A percentile compares a stretch with the other conserved stretches of the same genome.
These are phyloP conservation scores for Sarcophaga carnaria DNA, from an alignment of 2,888 invertebrate species.

Conservation along the genomic window DNA sequence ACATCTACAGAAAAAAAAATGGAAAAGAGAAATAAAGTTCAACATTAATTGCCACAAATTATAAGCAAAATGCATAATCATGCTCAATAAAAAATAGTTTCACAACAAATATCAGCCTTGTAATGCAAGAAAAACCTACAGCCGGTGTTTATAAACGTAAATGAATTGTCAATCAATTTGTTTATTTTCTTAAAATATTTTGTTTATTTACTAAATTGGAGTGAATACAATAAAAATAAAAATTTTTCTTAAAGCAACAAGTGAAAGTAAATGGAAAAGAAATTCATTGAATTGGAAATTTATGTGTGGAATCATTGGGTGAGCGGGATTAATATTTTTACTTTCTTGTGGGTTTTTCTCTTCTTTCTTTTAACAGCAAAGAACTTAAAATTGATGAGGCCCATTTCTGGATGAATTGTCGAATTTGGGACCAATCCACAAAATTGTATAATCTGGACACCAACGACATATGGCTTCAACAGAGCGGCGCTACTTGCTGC, in stretches of 20 bases:
- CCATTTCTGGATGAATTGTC: too few species aligned
- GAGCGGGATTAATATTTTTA: too few species aligned
- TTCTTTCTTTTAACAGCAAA: too few species aligned
- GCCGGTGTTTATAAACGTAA: not conserved
- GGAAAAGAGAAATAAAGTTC: conserved; percentile 25
- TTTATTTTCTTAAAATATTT: not conserved
- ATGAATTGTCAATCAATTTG: conserved; percentile 1
- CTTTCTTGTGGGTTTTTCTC: too few species aligned
- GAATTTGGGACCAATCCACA: too few species aligned
- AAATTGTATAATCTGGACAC: too few species aligned
- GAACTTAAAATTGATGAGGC: too few species aligned
- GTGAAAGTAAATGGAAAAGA: not conserved
- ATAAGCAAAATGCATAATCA: conserved; percentile 41
- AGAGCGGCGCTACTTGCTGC: too few species aligned
- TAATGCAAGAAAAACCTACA: conserved; percentile 15
- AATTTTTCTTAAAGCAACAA: not conserved
- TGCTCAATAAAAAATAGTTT: conserved; percentile 29
- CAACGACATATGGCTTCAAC: too few species aligned
- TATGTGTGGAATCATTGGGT: too few species aligned
- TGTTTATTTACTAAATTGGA: not conserved
- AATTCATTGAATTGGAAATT: not conserved
- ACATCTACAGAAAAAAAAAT: not conserved
- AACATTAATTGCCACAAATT: conserved; percentile 54
- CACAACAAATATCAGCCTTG: conserved; percentile 22
- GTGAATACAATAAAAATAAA: not conserved